These are phyloP conservation scores for Tapirus terrestris DNA, from an alignment of 2,113 vertebrate species.

Conservation along the genomic window DNA sequence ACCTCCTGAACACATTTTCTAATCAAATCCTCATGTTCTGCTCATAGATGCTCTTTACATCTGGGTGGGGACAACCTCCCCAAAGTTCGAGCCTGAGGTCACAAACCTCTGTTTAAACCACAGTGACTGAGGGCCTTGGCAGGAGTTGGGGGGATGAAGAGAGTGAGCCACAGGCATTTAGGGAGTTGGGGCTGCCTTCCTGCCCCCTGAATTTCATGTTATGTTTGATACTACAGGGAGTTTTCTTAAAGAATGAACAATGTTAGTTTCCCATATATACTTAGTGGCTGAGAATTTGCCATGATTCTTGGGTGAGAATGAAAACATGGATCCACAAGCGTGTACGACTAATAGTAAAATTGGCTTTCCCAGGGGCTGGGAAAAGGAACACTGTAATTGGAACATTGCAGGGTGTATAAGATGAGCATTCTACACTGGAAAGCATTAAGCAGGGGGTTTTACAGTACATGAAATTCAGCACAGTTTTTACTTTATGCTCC, in stretches of 20 bases:
- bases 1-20: constrained; percentile 68
- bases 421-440: constrained; percentile 69
- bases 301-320: constrained; percentile 58
- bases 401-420: constrained; percentile 58
- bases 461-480: constrained; percentile 61
- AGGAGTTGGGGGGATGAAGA: constrained; percentile 33
- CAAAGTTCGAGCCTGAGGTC: constrained; percentile 77
- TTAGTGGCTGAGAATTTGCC: constrained; percentile 68
- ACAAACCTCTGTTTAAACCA: constrained; percentile 71
- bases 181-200: constrained; percentile 47
- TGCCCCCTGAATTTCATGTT: constrained; percentile 39
- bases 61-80: constrained; percentile 75
- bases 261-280: background rate
- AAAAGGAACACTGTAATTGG: constrained; percentile 67
- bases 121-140: constrained; percentile 46
- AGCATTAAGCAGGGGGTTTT: constrained; percentile 66
- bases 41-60: constrained; percentile 69
- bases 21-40: constrained; percentile 79
- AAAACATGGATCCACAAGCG: constrained; percentile 61
- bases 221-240: constrained; percentile 51
- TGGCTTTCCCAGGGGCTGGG: constrained; percentile 68
- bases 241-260: constrained; percentile 58
- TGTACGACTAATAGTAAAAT: constrained; percentile 68
- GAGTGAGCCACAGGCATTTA: constrained; percentile 47
- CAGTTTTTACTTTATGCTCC: constrained; percentile 64